Evolutionary conservation across 2,113 vertebrate species (phyloP), one percentile per base, ranked within the genome.

Genomic region (Chamaea fasciata): DNA sequence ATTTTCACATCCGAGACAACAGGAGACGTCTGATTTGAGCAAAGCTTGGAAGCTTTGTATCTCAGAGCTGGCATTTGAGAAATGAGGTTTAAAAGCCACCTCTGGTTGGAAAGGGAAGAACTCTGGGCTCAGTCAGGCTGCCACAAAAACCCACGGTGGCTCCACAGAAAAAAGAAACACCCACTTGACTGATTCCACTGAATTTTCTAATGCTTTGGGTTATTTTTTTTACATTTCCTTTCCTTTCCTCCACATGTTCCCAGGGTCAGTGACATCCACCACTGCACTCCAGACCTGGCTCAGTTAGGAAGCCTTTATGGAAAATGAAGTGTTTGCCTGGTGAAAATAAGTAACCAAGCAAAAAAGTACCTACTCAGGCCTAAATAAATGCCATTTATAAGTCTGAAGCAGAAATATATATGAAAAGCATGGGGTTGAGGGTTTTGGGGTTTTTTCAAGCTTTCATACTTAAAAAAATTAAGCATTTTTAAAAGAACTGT

Each of bases 51-150:
- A 91, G 50, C 39, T 78, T 70, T 44, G 15, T 78, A 37, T 60
- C 79, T 81, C 84, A 47, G 42, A 53, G 46, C 1, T 73, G 74
- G 79, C 81, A 50, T 26, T 79, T 31, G 35, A 83, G 84, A 77
- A 91, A 73, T 5, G 83, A 83, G 44, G 42, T 70, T 47, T 74
- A 78, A 79, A 93, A 95, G 55, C 19, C 46, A 88, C 67, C 39
- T 35, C 7, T 56, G 57, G 57, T 2, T 86, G 13, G 13, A 73
- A 76, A 57, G 69, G 31, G 52, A 65, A 18, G 44, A 87, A 70
- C 28, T 46, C 75, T 71, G 76, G 49, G 49, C 56, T 80, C 47
- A 42, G 68, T 26, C 64, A 64, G 60, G 21, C 59, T 80, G 63
- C 56, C 42, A 17, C 9, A 23, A 74, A 92, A 94, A 80, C 23